Conservation (phyloP, 2,888 invertebrate species). For the Baronia brevicornis region DNA sequence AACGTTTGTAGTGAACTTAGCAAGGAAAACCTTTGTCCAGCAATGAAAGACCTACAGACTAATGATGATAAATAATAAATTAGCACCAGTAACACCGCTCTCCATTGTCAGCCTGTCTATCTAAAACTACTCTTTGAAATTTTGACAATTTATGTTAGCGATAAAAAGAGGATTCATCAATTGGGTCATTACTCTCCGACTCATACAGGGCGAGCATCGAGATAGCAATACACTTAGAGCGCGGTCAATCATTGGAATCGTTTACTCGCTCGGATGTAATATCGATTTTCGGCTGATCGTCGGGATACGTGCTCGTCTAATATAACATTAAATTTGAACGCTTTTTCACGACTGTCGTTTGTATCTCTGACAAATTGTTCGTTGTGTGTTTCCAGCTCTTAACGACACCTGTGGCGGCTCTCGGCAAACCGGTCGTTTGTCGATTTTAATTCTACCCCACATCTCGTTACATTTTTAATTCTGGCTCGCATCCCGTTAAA, state of each 20-base stretch:
- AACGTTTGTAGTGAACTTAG: too few relatives aligned
- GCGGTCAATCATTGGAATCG: constrained; percentile 31
- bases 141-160: too few relatives aligned
- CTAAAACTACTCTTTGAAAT: too few relatives aligned
- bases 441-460: constrained; percentile 45
- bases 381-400: constrained; percentile 30
- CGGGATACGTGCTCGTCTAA: constrained; percentile 31
- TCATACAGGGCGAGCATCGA: constrained; percentile 34
- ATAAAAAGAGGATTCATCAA: too few relatives aligned
- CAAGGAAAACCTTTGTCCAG: too few relatives aligned
- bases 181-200: too few relatives aligned
- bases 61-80: too few relatives aligned
- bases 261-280: constrained; percentile 15
- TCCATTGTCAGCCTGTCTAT: too few relatives aligned
- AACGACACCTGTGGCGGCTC: constrained; percentile 41
- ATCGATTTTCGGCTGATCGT: constrained; percentile 24
- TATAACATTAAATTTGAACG: constrained; percentile 12
- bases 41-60: too few relatives aligned
- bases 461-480: constrained; percentile 51
- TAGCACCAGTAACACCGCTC: too few relatives aligned
- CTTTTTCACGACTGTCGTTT: constrained; percentile 12
- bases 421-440: constrained; percentile 29
- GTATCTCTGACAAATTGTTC: constrained; percentile 21
- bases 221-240: constrained; percentile 34
- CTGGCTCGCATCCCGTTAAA: constrained; percentile 38